A percentile compares a stretch with the other conserved stretches of the same genome.
Conservation (phyloP, 1,140 invertebrate genomes). For the Olivierus martensii region DNA sequence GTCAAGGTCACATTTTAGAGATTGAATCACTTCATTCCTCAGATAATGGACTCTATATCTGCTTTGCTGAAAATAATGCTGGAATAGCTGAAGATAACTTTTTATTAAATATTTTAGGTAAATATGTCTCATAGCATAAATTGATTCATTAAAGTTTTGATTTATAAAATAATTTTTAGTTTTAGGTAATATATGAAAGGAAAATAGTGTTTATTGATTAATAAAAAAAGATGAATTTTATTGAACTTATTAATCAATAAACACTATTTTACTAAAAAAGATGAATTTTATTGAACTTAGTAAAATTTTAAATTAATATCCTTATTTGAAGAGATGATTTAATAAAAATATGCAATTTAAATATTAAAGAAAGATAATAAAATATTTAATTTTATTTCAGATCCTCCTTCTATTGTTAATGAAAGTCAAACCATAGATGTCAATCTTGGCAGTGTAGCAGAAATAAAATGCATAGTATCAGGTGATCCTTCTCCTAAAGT, state of each 20-base stretch:
- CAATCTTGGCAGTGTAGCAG: slow-evolving; percentile 11
- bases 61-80: slow-evolving; percentile 27
- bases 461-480: slow-evolving; percentile 17
- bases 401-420: slow-evolving; percentile 10
- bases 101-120: slow-evolving; percentile 29
- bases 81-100: slow-evolving; percentile 25
- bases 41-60: slow-evolving; percentile 25
- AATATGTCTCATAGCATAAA: background rate
- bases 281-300: too few relatives aligned
- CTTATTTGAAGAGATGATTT: too few relatives aligned
- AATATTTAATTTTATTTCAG: slow-evolving; percentile 3
- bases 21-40: slow-evolving; percentile 20
- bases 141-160: background rate
- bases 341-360: background rate
- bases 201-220: too few relatives aligned
- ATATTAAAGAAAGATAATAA: too few relatives aligned
- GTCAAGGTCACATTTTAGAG: slow-evolving; percentile 19
- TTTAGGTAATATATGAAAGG: too few relatives aligned
- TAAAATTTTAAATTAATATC: too few relatives aligned
- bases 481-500: slow-evolving; percentile 26
- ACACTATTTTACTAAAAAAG: too few relatives aligned
- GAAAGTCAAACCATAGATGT: background rate
- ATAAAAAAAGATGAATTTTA: too few relatives aligned
- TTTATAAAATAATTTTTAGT: too few relatives aligned
- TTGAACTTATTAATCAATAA: too few relatives aligned